Percentiles rank a stretch among this genome's conserved stretches.
phyloP scores from a whole-genome alignment of 2,113 vertebrate genomes.

The Rhynchopsitta pachyrhyncha region DNA sequence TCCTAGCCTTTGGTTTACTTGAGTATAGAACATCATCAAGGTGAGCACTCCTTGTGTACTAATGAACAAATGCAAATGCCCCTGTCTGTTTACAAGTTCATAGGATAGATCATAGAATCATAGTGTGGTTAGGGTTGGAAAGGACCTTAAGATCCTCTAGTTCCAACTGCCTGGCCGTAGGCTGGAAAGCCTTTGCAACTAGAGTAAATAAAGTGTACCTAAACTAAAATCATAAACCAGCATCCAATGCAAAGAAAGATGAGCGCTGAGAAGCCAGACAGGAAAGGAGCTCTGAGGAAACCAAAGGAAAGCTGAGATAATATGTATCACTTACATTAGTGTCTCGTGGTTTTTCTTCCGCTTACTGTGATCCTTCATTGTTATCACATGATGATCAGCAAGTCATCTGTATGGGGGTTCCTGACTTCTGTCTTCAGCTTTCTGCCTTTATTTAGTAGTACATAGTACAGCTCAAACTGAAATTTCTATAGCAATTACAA shows the following conservation, averaged over 20 bases:
- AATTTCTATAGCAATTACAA: not conserved
- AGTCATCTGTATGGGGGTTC: not conserved
- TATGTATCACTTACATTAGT: not conserved
- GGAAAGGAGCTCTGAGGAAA: not conserved
- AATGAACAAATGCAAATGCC: not conserved
- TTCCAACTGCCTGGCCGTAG: not conserved
- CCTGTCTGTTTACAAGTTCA: not conserved
- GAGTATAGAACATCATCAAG: not conserved
- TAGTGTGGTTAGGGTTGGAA: not conserved
- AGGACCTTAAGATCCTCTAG: not conserved
- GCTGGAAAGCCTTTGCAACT: not conserved
- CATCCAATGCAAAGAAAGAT: not conserved
- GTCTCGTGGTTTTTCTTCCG: not conserved
- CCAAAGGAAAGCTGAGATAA: not conserved
- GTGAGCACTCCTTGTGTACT: not conserved
- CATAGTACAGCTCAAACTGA: not conserved
- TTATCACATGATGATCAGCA: not conserved
- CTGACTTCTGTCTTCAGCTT: not conserved
- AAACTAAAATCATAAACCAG: not conserved
- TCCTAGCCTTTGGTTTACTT: not conserved
- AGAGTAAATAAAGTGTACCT: not conserved
- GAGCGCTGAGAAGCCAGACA: not conserved
- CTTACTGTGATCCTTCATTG: not conserved
- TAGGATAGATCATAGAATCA: not conserved
- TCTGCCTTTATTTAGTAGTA: not conserved